Conservation (phyloP, 2,113 vertebrate genomes). For the Crotalus viridis region DNA sequence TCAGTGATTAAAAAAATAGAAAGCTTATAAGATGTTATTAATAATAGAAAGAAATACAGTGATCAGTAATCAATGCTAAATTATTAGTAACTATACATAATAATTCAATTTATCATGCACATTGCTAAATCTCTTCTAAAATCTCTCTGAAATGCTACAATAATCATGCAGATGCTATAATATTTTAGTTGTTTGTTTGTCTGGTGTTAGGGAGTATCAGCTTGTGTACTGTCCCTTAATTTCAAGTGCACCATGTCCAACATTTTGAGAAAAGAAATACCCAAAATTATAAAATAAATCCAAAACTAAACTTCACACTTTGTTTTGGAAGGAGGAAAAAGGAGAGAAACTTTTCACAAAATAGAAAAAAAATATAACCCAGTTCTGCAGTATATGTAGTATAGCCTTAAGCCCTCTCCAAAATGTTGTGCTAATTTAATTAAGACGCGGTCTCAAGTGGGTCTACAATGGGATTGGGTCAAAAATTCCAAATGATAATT, state of each 20-base stretch:
- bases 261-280: background rate
- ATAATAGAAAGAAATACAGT: background rate
- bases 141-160: background rate
- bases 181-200: background rate
- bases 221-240: background rate
- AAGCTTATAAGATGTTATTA: background rate
- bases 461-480: background rate
- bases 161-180: background rate
- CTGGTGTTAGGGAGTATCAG: background rate
- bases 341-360: background rate
- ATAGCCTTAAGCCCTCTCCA: background rate
- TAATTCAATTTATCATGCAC: background rate
- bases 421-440: background rate
- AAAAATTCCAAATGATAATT: background rate
- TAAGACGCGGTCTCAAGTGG: background rate
- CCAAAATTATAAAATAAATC: background rate
- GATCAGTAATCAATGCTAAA: background rate
- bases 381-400: background rate
- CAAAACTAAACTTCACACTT: background rate
- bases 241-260: background rate
- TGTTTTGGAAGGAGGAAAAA: background rate
- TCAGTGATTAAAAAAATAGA: background rate
- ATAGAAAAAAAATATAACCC: background rate
- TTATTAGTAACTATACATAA: background rate
- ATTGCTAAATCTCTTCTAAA: background rate